Conservation (phyloP, 2,888 invertebrate genomes). For the Oxyteleia sp. region DNA sequence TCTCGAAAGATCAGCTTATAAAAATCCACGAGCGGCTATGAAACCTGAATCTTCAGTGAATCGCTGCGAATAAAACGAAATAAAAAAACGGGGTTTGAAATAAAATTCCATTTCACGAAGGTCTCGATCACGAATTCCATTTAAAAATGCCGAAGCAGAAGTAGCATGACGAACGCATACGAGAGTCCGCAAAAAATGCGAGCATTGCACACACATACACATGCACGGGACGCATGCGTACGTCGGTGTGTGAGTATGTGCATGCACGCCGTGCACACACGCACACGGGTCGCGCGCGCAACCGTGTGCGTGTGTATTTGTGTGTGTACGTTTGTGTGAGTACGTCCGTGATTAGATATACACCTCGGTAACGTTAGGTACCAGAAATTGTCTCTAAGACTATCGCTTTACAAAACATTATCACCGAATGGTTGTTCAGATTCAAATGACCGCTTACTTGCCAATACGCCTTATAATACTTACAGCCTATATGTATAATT, state of each 20-base stretch:
- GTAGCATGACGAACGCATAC: slow-evolving; percentile 68
- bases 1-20: slow-evolving; percentile 29
- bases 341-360: slow-evolving; percentile 24
- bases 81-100: slow-evolving; percentile 44
- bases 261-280: slow-evolving; percentile 15
- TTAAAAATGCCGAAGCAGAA: slow-evolving; percentile 70
- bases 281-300: slow-evolving; percentile 69
- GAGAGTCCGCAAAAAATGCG: slow-evolving; percentile 65
- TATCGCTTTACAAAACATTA: slow-evolving; percentile 58
- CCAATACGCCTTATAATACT: slow-evolving; percentile 48
- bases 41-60: slow-evolving; percentile 54
- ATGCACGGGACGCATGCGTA: slow-evolving; percentile 6
- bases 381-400: slow-evolving; percentile 50
- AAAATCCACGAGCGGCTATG: slow-evolving; percentile 38
- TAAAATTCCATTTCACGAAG: slow-evolving; percentile 67
- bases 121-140: slow-evolving; percentile 71
- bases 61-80: slow-evolving; percentile 24
- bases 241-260: slow-evolving; percentile 22
- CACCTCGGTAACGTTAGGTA: slow-evolving; percentile 37
- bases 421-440: slow-evolving; percentile 42
- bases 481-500: slow-evolving; percentile 52
- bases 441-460: slow-evolving; percentile 7
- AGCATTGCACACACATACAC: slow-evolving; percentile 48
- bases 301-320: slow-evolving; percentile 29
- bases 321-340: neutral